Conservation (phyloP, 2,113 vertebrate species). For the Caranx melampygus region DNA sequence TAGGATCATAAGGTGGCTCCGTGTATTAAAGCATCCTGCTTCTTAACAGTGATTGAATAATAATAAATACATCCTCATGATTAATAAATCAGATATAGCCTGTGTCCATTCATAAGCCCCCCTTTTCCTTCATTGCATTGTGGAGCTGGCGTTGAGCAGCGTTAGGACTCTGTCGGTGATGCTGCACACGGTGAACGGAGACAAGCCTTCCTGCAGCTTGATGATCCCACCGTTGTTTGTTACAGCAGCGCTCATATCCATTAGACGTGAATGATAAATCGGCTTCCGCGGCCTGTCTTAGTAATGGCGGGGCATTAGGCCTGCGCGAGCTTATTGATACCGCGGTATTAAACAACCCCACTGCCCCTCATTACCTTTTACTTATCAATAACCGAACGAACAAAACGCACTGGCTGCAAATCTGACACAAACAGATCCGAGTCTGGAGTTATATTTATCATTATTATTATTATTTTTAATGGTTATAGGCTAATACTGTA, state of each 20-base stretch:
- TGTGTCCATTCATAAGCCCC: neutral
- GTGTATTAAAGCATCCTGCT: neutral
- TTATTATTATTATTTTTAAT: too few relatives aligned
- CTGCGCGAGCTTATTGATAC: constrained; percentile 28
- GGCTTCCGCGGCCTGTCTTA: constrained; percentile 42
- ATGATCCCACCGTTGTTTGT: constrained; percentile 13
- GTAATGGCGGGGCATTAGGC: constrained; percentile 55
- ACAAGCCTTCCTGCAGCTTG: constrained; percentile 1
- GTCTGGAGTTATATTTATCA: too few relatives aligned
- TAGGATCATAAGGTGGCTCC: neutral
- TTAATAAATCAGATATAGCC: neutral
- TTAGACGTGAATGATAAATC: constrained; percentile 60
- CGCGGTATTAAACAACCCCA: constrained; percentile 43
- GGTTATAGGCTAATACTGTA: too few relatives aligned
- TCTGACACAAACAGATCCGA: neutral
- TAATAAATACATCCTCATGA: neutral
- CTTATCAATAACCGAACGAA: constrained; percentile 46
- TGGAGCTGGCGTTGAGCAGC: neutral
- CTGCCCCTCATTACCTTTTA: constrained; percentile 20
- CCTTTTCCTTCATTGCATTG: neutral
- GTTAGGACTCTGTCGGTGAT: neutral
- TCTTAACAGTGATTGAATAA: neutral
- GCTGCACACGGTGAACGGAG: neutral
- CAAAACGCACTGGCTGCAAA: neutral
- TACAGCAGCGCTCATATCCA: constrained; percentile 44